A percentile compares a stretch with the other conserved stretches of the same genome.
Conservation (phyloP, 2,113 vertebrate species). For the Oncorhynchus mykiss region DNA sequence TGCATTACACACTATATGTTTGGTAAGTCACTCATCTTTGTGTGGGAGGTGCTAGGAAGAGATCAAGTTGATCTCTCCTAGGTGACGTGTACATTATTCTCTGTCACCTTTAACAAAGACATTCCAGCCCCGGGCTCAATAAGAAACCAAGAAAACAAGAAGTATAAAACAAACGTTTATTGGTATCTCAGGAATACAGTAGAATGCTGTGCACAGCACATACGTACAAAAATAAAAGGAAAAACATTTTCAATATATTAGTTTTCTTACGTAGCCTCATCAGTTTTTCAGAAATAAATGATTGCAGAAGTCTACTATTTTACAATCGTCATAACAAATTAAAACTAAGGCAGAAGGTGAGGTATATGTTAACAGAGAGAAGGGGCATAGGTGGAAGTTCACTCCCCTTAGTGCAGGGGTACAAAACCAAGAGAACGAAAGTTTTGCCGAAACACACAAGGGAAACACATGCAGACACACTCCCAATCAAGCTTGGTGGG, state of each 20-base stretch:
- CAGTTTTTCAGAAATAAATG: constrained; percentile 75
- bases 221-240: constrained; percentile 92
- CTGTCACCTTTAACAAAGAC: not conserved
- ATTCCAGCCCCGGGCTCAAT: not conserved
- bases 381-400: constrained; percentile 56
- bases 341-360: constrained; percentile 80
- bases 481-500: constrained; percentile 33
- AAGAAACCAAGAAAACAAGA: constrained; percentile 26
- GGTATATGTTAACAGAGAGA: constrained; percentile 78
- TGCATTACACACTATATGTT: not conserved
- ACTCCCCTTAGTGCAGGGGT: constrained; percentile 62
- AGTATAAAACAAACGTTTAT: constrained; percentile 76
- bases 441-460: not conserved
- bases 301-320: constrained; percentile 75
- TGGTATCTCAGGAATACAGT: constrained; percentile 83
- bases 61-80: not conserved
- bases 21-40: not conserved
- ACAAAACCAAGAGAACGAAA: constrained; percentile 39
- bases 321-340: constrained; percentile 75
- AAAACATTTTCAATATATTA: constrained; percentile 64
- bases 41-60: not conserved
- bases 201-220: constrained; percentile 94
- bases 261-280: constrained; percentile 63
- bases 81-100: not conserved
- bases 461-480: constrained; percentile 33